Conservation (phyloP, 2,888 invertebrate genomes). For the Trisateles emortualis region DNA sequence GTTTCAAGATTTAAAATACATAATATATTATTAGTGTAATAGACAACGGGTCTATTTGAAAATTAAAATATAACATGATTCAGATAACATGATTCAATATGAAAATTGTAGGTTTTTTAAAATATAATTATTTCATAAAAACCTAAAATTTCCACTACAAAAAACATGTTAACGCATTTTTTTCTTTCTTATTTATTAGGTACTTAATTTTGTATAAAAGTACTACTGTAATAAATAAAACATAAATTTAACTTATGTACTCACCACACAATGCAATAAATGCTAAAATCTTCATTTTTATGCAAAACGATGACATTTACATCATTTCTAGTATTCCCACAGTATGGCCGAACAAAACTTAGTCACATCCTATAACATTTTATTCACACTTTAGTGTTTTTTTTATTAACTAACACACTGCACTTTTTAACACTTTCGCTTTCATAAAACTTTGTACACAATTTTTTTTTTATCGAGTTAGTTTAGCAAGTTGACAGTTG, state of each 20-base stretch:
- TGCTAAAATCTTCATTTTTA: constrained; percentile 75
- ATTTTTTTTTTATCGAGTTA: constrained; percentile 25
- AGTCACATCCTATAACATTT: constrained; percentile 58
- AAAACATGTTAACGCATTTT: no score
- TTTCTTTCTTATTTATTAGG: no score
- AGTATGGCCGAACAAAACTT: constrained; percentile 38
- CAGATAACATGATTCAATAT: no score
- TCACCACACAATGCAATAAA: constrained; percentile 78
- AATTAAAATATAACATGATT: no score
- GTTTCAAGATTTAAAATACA: no score
- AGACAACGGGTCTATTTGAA: no score
- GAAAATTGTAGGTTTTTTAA: no score
- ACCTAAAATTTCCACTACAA: no score
- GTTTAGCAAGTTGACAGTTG: constrained; percentile 50
- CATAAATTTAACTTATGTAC: constrained; percentile 40
- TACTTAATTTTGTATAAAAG: no score
- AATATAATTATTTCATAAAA: no score
- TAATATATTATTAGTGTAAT: no score
- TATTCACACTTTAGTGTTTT: constrained; percentile 28
- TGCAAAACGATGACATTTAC: constrained; percentile 55
- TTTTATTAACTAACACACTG: constrained; percentile 38
- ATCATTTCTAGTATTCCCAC: constrained; percentile 42
- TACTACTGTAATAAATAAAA: no score
- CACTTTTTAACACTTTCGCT: constrained; percentile 40
- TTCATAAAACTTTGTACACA: constrained; percentile 28